Conservation (phyloP, 2,888 invertebrate species). For the Leuctra nigra region DNA sequence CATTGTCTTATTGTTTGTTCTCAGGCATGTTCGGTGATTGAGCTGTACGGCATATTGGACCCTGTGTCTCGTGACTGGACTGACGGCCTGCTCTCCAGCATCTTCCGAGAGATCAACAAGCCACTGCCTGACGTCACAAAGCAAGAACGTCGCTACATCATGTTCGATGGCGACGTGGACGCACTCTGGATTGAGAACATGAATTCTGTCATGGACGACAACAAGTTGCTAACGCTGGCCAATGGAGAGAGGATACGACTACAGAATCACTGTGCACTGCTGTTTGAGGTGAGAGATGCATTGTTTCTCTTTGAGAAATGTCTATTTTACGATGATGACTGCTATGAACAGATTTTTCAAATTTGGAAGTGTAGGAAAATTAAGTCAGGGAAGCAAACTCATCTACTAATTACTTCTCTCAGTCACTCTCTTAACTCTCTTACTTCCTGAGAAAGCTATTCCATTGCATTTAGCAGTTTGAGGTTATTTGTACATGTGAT, state of each 20-base stretch:
- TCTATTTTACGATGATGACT: too few relatives aligned
- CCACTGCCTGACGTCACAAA: constrained; percentile 61
- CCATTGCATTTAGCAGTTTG: too few relatives aligned
- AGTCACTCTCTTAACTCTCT: too few relatives aligned
- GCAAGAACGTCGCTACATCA: constrained; percentile 71
- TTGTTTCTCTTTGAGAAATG: too few relatives aligned
- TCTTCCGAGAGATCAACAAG: constrained; percentile 86
- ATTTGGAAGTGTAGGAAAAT: neutral
- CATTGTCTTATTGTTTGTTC: too few relatives aligned
- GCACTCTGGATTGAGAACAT: constrained; percentile 95
- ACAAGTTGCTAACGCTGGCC: constrained; percentile 79
- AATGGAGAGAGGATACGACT: constrained; percentile 85
- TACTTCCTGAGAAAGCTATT: too few relatives aligned
- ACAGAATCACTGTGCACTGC: constrained; percentile 69
- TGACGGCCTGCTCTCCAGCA: constrained; percentile 83
- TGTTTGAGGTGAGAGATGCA: constrained; percentile 68
- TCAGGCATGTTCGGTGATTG: constrained; percentile 78
- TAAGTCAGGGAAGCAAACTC: neutral
- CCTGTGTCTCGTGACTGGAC: constrained; percentile 87
- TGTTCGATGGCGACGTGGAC: constrained; percentile 93
- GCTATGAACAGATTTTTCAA: too few relatives aligned
- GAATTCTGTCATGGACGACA: constrained; percentile 97
- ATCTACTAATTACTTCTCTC: neutral
- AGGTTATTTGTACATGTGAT: too few relatives aligned
- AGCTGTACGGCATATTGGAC: constrained; percentile 83